These are phyloP conservation scores for Callyntrura sp. DNA, from an alignment of 2,888 invertebrate species.

Conservation along the genomic window DNA sequence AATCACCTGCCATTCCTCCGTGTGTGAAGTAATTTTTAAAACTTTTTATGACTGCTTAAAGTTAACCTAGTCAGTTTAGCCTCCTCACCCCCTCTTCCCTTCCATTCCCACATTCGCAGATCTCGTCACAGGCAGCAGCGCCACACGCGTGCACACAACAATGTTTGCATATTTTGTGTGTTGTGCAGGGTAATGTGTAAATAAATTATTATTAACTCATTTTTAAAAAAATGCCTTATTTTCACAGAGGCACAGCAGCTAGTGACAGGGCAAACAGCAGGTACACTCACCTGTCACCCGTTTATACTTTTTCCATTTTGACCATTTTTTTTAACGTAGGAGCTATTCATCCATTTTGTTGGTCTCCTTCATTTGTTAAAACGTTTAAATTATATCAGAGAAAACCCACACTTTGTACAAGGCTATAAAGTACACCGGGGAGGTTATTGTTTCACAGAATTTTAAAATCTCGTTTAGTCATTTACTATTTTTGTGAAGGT, in stretches of 20 bases:
- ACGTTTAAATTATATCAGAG: too few species aligned
- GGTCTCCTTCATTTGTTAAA: too few species aligned
- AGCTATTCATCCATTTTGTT: background rate
- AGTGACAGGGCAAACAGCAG: too few species aligned
- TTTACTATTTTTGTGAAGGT: background rate
- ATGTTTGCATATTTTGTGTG: background rate
- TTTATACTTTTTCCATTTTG: background rate
- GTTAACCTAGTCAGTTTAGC: background rate
- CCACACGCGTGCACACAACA: slow-evolving; percentile 36
- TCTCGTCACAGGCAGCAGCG: background rate
- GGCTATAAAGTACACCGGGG: too few species aligned
- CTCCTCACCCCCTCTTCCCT: background rate
- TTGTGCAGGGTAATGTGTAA: background rate
- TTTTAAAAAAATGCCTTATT: background rate
- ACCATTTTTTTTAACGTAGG: background rate
- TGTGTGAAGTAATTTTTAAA: slow-evolving; percentile 36
- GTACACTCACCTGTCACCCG: too few species aligned
- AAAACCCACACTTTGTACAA: too few species aligned
- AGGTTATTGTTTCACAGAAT: too few species aligned
- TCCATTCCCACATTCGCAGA: too few species aligned
- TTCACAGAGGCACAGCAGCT: background rate
- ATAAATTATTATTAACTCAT: background rate
- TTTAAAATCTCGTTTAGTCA: background rate
- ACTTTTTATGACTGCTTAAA: slow-evolving; percentile 16
- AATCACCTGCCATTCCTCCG: slow-evolving; percentile 18